phyloP scores from a whole-genome alignment of 1,140 invertebrate genomes.

The Drosophila punjabiensis region DNA sequence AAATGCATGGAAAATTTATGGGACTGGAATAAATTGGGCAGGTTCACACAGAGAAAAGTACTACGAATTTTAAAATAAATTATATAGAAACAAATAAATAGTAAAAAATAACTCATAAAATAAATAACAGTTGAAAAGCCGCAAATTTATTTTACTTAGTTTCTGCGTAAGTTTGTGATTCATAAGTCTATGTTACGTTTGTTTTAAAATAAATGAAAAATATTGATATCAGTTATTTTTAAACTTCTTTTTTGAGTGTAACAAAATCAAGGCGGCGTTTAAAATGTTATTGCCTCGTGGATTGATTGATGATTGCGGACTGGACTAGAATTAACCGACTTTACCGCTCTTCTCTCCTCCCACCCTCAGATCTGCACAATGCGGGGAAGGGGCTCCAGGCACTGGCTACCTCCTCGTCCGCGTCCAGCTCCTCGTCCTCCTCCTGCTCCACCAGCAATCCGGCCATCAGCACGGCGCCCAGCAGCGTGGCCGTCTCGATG shows the following conservation, averaged over 20 bases:
- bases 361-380: conserved; percentile 66
- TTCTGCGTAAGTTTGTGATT: too few species aligned
- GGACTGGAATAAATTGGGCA: neutral
- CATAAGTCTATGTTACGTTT: neutral
- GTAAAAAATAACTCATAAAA: neutral
- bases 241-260: conserved; percentile 6
- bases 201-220: neutral
- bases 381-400: conserved; percentile 68
- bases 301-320: conserved; percentile 73
- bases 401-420: conserved; percentile 67
- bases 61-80: neutral
- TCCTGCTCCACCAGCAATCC: conserved; percentile 73
- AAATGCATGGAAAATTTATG: conserved; percentile 51
- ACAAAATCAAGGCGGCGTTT: conserved; percentile 55
- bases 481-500: conserved; percentile 65
- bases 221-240: neutral
- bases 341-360: conserved; percentile 2
- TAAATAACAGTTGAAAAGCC: neutral
- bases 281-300: conserved; percentile 58
- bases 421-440: conserved; percentile 69
- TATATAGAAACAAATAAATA: neutral
- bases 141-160: neutral
- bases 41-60: conserved; percentile 6
- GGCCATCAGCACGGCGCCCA: conserved; percentile 73
- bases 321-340: conserved; percentile 38